phyloP scores from a whole-genome alignment of 37 sponge, comb jelly and placozoan species.

The Diacarnus erythraeanus region DNA sequence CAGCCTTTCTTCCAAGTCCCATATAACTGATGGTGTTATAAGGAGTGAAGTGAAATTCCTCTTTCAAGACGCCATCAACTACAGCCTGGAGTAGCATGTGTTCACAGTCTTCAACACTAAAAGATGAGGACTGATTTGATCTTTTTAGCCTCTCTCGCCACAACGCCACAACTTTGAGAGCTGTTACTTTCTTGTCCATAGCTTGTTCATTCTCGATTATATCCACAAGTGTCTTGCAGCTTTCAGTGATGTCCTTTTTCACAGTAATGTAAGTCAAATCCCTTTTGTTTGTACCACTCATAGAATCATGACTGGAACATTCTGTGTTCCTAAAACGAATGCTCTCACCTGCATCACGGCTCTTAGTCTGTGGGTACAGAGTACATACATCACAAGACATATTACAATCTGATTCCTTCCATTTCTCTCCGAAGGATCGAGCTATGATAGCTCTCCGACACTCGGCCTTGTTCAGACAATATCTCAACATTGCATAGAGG shows the following conservation, averaged over 20 bases:
- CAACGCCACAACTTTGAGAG: conserved; percentile 49
- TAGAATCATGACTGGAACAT: too few species aligned
- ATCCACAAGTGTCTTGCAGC: conserved; percentile 41
- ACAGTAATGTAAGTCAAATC: too few species aligned
- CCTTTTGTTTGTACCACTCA: too few species aligned
- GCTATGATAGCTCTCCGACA: conserved; percentile 85
- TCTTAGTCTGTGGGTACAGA: conserved; percentile 3
- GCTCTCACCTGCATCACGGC: background rate
- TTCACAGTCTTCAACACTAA: conserved; percentile 23
- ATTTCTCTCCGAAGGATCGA: conserved; percentile 76
- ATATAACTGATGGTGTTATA: conserved; percentile 85
- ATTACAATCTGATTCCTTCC: conserved; percentile 66
- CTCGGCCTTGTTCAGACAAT: conserved; percentile 61
- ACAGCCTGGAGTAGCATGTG: conserved; percentile 61
- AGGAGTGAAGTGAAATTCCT: conserved; percentile 93
- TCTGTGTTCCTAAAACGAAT: too few species aligned
- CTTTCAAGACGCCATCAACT: conserved; percentile 69
- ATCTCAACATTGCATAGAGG: conserved; percentile 73
- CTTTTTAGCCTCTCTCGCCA: conserved; percentile 33
- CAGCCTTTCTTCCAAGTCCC: conserved; percentile 46
- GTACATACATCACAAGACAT: conserved; percentile 59
- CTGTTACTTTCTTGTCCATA: conserved; percentile 59
- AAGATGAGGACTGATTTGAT: background rate
- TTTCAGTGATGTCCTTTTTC: conserved; percentile 41
- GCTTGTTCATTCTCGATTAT: conserved; percentile 24